phyloP scores from a whole-genome alignment of 2,113 vertebrate species.

The Mesocricetus auratus region DNA sequence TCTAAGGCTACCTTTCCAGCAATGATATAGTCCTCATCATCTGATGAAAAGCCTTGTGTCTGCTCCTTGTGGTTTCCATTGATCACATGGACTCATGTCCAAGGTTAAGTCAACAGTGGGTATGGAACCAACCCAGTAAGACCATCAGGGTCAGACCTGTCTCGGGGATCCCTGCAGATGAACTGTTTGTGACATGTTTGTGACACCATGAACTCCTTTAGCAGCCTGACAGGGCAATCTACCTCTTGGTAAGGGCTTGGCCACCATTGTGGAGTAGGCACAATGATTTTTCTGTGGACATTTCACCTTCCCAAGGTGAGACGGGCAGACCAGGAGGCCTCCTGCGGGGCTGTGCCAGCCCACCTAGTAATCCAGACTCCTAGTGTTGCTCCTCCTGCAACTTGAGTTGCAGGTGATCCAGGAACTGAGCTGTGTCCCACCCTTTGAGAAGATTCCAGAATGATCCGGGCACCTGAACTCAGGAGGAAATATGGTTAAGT shows the following conservation, averaged over 20 bases:
- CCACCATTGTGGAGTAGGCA: accelerated
- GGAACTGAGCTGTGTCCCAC: not conserved
- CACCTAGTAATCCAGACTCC: not conserved
- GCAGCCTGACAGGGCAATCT: not conserved
- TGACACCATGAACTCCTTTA: not conserved
- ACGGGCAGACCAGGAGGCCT: not conserved
- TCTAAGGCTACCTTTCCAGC: not conserved
- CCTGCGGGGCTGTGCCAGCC: no score
- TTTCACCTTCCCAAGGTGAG: not conserved
- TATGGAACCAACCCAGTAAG: not conserved
- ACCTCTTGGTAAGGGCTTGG: accelerated
- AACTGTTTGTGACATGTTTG: not conserved
- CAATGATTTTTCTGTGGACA: accelerated
- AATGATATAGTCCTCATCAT: not conserved
- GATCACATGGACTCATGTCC: not conserved
- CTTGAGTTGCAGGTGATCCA: accelerated
- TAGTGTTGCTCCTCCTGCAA: not conserved
- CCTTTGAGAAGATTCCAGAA: not conserved
- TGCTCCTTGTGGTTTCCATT: not conserved
- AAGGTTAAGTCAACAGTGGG: not conserved
- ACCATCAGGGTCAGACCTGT: not conserved
- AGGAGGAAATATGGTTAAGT: not conserved
- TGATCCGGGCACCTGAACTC: not conserved
- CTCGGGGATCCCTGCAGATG: not conserved
- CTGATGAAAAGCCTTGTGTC: not conserved